Evolutionary conservation across 2,888 invertebrate species (phyloP).

Genomic region (Papilio protenor): DNA sequence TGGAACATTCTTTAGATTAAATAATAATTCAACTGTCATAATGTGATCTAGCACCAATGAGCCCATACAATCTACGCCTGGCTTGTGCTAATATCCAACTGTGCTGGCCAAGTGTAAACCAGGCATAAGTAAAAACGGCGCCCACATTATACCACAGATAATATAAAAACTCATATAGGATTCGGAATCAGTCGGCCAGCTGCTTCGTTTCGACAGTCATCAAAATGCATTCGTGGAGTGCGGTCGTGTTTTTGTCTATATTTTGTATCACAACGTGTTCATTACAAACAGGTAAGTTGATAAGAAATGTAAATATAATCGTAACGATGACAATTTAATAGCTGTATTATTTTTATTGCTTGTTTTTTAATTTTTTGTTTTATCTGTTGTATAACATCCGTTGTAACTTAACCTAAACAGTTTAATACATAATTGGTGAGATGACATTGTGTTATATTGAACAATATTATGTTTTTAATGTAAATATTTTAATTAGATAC

Average conservation of each 20-base stretch:
- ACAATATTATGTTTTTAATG: neutral
- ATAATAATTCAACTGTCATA: too few relatives aligned
- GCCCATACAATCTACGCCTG: too few relatives aligned
- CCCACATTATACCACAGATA: too few relatives aligned
- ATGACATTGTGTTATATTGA: neutral
- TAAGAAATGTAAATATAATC: slow-evolving; percentile 13
- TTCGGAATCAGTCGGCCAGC: neutral
- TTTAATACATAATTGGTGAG: neutral
- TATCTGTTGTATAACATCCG: neutral
- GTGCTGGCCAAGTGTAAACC: too few relatives aligned
- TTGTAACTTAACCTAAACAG: slow-evolving; percentile 11
- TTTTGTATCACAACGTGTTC: slow-evolving; percentile 47
- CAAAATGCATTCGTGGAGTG: slow-evolving; percentile 55
- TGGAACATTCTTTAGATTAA: too few relatives aligned
- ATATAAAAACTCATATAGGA: neutral
- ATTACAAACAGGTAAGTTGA: slow-evolving; percentile 54
- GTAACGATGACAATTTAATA: neutral
- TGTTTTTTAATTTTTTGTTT: neutral
- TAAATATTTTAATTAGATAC: neutral
- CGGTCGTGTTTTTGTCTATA: slow-evolving; percentile 49
- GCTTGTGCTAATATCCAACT: too few relatives aligned
- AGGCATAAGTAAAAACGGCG: too few relatives aligned
- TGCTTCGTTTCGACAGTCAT: slow-evolving; percentile 50
- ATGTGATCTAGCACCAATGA: too few relatives aligned
- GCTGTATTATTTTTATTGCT: neutral